phyloP scores from a whole-genome alignment of 2,888 invertebrate species.

The Drosophila buzzatii region DNA sequence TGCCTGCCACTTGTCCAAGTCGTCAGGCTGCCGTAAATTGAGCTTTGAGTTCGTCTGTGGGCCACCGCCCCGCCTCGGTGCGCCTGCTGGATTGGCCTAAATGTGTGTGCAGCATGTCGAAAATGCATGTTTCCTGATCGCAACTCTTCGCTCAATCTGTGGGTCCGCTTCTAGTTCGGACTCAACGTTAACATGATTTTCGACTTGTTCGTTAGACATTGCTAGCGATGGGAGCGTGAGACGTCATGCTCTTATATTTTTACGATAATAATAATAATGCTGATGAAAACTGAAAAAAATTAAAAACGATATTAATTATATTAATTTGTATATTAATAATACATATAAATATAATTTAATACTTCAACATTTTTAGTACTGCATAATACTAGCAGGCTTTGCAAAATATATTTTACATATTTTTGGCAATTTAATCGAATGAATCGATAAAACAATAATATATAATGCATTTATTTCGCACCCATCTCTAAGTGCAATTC shows the following conservation, averaged over 20 bases:
- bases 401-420: not conserved
- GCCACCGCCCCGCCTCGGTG: conserved; percentile 18
- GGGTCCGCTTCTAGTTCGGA: conserved; percentile 64
- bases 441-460: not conserved
- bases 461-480: not conserved
- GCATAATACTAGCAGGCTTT: not conserved
- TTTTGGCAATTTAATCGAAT: not conserved
- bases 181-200: conserved; percentile 65
- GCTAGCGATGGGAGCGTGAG: conserved; percentile 42
- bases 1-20: conserved; percentile 71
- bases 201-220: conserved; percentile 63
- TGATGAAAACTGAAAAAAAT: not conserved
- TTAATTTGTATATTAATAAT: not conserved
- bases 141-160: conserved; percentile 51
- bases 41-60: conserved; percentile 58
- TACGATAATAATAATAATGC: not conserved
- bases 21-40: conserved; percentile 67
- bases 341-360: too few species aligned
- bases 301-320: not conserved
- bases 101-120: conserved; percentile 73
- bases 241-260: not conserved
- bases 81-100: conserved; percentile 58
- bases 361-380: not conserved
- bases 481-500: conserved; percentile 32
- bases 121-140: conserved; percentile 71